phyloP scores from a whole-genome alignment of 2,113 vertebrate genomes.

The Callipepla squamata region DNA sequence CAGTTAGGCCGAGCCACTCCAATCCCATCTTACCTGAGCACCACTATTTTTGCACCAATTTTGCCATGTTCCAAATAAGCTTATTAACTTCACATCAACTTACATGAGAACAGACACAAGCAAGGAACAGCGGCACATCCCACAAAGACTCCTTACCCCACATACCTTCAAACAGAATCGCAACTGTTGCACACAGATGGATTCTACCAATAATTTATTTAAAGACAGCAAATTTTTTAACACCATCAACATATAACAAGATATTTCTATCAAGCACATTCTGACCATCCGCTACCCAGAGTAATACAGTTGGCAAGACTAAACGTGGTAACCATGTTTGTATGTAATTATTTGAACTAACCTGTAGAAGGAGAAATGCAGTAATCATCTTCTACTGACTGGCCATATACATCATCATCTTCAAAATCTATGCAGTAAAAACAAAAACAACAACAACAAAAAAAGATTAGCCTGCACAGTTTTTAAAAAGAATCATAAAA shows the following conservation, averaged over 20 bases:
- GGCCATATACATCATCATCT: slow-evolving; percentile 95
- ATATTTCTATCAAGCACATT: neutral
- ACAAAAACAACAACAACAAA: neutral
- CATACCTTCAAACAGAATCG: neutral
- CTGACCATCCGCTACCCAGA: neutral
- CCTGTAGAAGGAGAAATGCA: slow-evolving; percentile 99
- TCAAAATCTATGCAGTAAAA: slow-evolving; percentile 87
- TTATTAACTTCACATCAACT: neutral
- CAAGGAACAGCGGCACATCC: neutral
- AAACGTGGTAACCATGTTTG: neutral
- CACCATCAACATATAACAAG: neutral
- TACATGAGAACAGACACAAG: neutral
- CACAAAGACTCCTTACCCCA: neutral
- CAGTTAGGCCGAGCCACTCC: neutral
- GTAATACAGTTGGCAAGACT: accelerated
- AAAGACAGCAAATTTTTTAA: neutral
- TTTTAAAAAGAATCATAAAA: neutral
- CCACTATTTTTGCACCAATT: neutral
- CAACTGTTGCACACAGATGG: neutral
- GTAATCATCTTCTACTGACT: slow-evolving; percentile 97
- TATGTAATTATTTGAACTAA: slow-evolving; percentile 67
- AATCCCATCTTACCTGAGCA: neutral
- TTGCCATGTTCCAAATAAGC: neutral
- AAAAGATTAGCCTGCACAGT: neutral
- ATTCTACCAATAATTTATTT: neutral